Conservation (phyloP, 2,888 invertebrate genomes). For the Spatulosminthurus flaviceps region DNA sequence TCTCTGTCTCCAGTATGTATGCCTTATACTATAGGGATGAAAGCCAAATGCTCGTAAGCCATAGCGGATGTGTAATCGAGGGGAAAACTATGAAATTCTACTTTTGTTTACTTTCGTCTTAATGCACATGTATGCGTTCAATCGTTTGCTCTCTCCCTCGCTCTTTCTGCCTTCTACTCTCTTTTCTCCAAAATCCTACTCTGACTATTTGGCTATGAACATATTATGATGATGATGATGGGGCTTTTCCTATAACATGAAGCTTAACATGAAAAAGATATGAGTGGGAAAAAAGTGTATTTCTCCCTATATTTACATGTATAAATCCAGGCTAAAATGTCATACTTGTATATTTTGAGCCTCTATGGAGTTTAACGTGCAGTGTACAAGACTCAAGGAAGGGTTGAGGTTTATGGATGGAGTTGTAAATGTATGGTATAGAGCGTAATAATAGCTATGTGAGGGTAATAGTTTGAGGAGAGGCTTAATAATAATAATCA, state of each 20-base stretch:
- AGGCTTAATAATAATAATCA: neutral
- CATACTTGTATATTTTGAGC: neutral
- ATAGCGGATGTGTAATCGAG: constrained; percentile 35
- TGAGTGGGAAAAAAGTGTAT: neutral
- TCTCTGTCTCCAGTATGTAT: neutral
- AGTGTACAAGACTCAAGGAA: neutral
- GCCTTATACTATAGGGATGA: too few species aligned
- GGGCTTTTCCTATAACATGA: neutral
- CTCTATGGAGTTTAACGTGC: too few species aligned
- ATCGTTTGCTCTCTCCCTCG: neutral
- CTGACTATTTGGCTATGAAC: too few species aligned
- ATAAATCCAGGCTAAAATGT: neutral
- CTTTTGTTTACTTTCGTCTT: constrained; percentile 27
- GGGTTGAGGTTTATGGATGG: neutral
- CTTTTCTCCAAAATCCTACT: too few species aligned
- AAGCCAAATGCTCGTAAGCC: constrained; percentile 8
- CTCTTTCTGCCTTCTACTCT: neutral
- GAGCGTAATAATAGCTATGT: too few species aligned
- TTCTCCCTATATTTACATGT: neutral
- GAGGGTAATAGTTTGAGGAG: neutral
- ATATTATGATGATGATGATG: too few species aligned
- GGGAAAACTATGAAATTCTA: constrained; percentile 35
- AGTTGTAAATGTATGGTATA: constrained; percentile 18
- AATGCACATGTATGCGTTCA: neutral
- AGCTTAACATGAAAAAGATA: constrained; percentile 31